Evolutionary conservation across 2,888 invertebrate genomes (phyloP).

Genomic region (Lasioglossum malachurum): DNA sequence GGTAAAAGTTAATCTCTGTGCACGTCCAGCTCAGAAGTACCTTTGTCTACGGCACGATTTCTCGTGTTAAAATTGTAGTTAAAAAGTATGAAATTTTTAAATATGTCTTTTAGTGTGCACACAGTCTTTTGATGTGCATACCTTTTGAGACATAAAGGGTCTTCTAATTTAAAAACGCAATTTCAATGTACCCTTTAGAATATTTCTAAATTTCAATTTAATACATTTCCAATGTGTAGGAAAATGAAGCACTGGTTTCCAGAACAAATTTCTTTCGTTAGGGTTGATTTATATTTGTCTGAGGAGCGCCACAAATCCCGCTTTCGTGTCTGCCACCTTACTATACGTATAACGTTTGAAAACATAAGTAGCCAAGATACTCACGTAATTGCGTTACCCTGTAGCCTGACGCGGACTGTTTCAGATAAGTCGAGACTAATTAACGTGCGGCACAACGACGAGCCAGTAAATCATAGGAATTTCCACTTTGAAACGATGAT

Average conservation of each 20-base stretch:
- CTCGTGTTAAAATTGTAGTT: no score
- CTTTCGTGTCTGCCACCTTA: neutral
- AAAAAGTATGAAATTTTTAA: no score
- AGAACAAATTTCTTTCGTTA: neutral
- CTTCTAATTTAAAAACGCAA: no score
- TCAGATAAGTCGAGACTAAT: slow-evolving; percentile 48
- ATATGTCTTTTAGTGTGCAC: no score
- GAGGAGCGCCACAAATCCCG: neutral
- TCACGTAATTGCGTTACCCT: neutral
- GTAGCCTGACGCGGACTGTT: neutral
- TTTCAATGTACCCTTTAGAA: no score
- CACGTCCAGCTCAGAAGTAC: no score
- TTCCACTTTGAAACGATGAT: slow-evolving; percentile 33
- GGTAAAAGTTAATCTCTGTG: no score
- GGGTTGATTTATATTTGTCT: neutral
- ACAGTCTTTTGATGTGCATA: no score
- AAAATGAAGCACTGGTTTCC: neutral
- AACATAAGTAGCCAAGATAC: neutral
- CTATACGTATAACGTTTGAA: no score
- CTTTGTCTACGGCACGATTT: no score
- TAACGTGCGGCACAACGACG: slow-evolving; percentile 29
- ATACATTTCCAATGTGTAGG: neutral
- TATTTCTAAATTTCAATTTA: no score
- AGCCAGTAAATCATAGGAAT: slow-evolving; percentile 25
- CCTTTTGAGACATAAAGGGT: no score